Base-by-base conservation (phyloP, 2,888 invertebrate genomes). In the Caradrina kadenii region DNA sequence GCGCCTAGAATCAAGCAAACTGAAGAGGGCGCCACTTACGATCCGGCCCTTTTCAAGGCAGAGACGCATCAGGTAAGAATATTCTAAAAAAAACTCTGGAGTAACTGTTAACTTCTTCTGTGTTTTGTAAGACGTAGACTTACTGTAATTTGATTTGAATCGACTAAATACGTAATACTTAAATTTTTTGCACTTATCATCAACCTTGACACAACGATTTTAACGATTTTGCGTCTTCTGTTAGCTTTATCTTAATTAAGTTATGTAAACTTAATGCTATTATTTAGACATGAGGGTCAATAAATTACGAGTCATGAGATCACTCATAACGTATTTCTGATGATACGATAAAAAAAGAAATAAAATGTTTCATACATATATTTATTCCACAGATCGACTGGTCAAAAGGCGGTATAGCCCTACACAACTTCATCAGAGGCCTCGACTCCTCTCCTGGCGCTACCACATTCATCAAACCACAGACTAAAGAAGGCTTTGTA, bases 381-480 rank as follows among this genome's bases (percentile, higher is more conserved):
- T 45, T 45, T 45, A 17, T 6, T 1, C 45, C 17, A 17, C 84
- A 97, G 97, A 96, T 98, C 66, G 96, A 98, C 87, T 97, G 98
- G 96, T 95, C 96, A 0, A 97, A 97, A 91, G 92, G 97, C 0
- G 98, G 97, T 0, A 87, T 96, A 48, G 96, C 97, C n/a, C 94
- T 99, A 6, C 99, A 99, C 95, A 98, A 99, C 92, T 99, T 99
- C 89, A 98, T 99, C 80, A 96, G 99, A 22, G 99, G 98, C 0
- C 96, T 99, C 87, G 99, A 99, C 91, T 99, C 99, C 4, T 98
- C 99, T 0, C 99, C 99, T 0, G 99, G 99, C 0, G 99, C 99
- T 0, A 97, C 98, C 93, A 96, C 97, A 0, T 92, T 92, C 76
- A 92, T 96, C 62, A 89, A 90, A 71, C 88, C 91, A 50, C 93